Evolutionary conservation across 2,113 vertebrate species (phyloP), one percentile per base, ranked within the genome.

Genomic region (Eira barbara): DNA sequence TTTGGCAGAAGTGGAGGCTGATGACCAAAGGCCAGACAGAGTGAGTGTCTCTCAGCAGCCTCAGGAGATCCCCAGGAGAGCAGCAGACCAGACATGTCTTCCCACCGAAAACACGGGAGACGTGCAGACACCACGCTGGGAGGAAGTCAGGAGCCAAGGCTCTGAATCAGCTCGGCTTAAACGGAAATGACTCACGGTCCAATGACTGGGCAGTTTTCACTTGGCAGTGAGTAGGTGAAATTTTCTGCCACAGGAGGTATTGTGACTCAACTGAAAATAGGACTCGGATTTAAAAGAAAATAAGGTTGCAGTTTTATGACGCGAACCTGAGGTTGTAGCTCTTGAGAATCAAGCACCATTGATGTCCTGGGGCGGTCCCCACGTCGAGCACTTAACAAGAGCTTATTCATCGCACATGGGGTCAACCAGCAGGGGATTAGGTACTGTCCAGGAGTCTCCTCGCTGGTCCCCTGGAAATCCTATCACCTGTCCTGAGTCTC

Each of bases 311-410:
- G 12, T 47, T 79, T 67, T 1, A 21, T 8, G 81, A 31, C 23
- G 4, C 6, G n/a, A 25, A 18, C 31, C 34, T 13, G 71, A 29
- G 45, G 18, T 18, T 14, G 69, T 9, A 6, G 31, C 27, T 27
- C 78, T 8, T 4, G 34, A 42, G 49, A 31, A 20, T 2, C 34
- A 8, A 18, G 34, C 7, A 2, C 7, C 1, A 0, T 0, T 7
- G 36, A 4, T 13, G 23, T 5, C 17, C 55, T 6, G 11, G 11
- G 49, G 5, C 34, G 0, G 17, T 14, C 17, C 36, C 73, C 0
- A 1, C 6, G 2, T 10, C 6, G 7, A 15, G 9, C 11, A 0
- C 8, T 59, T 39, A 25, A 0, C n/a, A 4, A 17, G 3, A 0
- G 45, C n/a, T 34, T 4, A 0, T 27, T 11, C 17, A 18, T 0